Percentiles rank a stretch among this genome's conserved stretches.
These are phyloP conservation scores for Eueremaeus valkanovi DNA, from an alignment of 2,888 invertebrate species.

Conservation along the genomic window DNA sequence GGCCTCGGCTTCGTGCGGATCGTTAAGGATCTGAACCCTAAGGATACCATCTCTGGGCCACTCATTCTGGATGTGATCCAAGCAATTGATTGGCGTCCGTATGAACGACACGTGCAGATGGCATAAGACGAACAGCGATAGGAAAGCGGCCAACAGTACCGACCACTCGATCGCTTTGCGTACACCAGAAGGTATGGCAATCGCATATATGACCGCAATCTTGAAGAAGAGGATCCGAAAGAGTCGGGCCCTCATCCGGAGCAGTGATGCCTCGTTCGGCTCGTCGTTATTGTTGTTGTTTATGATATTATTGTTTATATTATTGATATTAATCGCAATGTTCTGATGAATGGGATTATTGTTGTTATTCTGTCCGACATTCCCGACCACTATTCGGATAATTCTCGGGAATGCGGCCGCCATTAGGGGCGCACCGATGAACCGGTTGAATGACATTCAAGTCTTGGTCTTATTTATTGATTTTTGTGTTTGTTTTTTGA, in stretches of 20 bases:
- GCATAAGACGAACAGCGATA: conserved; percentile 76
- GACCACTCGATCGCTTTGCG: conserved; percentile 78
- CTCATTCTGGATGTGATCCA: conserved; percentile 76
- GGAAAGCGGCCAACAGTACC: conserved; percentile 59
- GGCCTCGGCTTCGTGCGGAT: conserved; percentile 46
- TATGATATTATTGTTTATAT: conserved; percentile 42
- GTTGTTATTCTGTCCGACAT: neutral
- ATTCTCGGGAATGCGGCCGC: conserved; percentile 7
- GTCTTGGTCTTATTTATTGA: neutral
- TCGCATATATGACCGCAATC: conserved; percentile 78
- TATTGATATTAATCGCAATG: conserved; percentile 22
- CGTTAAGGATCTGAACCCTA: conserved; percentile 67
- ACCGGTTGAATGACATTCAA: neutral
- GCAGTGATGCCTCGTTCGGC: conserved; percentile 10
- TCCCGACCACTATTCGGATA: conserved; percentile 24
- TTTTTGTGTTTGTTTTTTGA: no score
- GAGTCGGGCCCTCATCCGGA: conserved; percentile 77
- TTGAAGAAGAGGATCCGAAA: conserved; percentile 83
- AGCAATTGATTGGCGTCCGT: conserved; percentile 84
- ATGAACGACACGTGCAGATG: conserved; percentile 95
- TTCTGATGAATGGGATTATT: neutral
- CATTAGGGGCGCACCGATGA: neutral
- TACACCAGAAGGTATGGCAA: conserved; percentile 74
- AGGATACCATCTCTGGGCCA: conserved; percentile 96
- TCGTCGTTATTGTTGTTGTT: conserved; percentile 40